These are phyloP conservation scores for Sarcophaga variegata DNA, from an alignment of 2,888 invertebrate species.

Conservation along the genomic window DNA sequence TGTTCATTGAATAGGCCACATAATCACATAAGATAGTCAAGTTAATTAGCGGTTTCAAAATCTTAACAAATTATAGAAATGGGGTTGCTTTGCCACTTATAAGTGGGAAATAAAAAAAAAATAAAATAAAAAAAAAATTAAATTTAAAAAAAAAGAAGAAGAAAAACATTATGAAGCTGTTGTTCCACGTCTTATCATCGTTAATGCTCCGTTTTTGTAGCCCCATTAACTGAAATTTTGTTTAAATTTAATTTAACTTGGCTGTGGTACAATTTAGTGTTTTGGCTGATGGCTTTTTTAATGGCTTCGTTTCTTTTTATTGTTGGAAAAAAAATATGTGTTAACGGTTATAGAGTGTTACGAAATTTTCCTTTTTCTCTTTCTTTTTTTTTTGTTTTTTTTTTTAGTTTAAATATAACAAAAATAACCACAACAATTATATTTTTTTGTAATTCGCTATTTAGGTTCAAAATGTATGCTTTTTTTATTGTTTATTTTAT, in stretches of 20 bases:
- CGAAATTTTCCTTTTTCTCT: slow-evolving; percentile 47
- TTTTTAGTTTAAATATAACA: background rate
- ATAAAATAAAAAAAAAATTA: background rate
- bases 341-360: slow-evolving; percentile 65
- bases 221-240: slow-evolving; percentile 52
- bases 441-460: background rate
- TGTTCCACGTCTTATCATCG: no score
- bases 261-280: background rate
- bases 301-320: slow-evolving; percentile 26
- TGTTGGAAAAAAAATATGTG: slow-evolving; percentile 21
- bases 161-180: background rate
- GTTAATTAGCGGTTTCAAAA: slow-evolving; percentile 46
- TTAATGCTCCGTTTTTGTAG: slow-evolving; percentile 17
- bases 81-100: slow-evolving; percentile 12
- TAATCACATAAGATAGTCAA: background rate
- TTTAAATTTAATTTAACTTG: slow-evolving; percentile 42
- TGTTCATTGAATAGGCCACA: no score
- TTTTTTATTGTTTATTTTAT: slow-evolving; percentile 23
- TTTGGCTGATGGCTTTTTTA: slow-evolving; percentile 52
- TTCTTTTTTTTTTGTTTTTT: slow-evolving; percentile 9
- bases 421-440: slow-evolving; percentile 13
- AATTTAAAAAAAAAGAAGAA: background rate
- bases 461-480: background rate
- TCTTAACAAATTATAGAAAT: slow-evolving; percentile 43
- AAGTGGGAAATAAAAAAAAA: background rate